These are phyloP conservation scores for Morbakka virulenta DNA, from an alignment of 30 jellyfish, hydroid and myxozoan species.

Conservation along the genomic window DNA sequence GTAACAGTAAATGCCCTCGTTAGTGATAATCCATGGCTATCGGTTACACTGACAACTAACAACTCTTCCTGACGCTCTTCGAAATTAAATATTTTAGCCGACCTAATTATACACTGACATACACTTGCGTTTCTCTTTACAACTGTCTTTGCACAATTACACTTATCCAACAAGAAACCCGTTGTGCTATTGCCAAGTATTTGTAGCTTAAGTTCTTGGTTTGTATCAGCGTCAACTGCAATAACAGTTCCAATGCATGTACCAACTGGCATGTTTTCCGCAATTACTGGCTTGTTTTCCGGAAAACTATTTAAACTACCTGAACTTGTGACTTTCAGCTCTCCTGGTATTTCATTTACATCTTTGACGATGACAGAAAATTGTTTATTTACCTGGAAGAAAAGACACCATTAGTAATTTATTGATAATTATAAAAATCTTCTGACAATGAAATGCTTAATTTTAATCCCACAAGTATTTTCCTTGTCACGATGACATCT, in stretches of 20 bases:
- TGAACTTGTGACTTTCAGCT: constrained; percentile 31
- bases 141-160: constrained; percentile 20
- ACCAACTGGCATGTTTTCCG: constrained; percentile 59
- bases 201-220: constrained; percentile 34
- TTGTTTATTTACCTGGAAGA: constrained; percentile 45
- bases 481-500: too few species aligned
- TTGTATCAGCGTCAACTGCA: constrained; percentile 79
- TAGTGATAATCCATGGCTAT: constrained; percentile 59
- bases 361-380: constrained; percentile 49
- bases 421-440: background rate
- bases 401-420: background rate
- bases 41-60: constrained; percentile 62
- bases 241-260: constrained; percentile 63
- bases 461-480: too few species aligned
- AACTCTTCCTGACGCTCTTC: constrained; percentile 18
- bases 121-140: constrained; percentile 24
- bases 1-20: constrained; percentile 30
- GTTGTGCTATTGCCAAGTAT: constrained; percentile 50
- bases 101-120: constrained; percentile 6
- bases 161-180: constrained; percentile 22
- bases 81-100: constrained; percentile 51
- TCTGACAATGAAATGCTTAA: background rate
- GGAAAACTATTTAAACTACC: constrained; percentile 53
- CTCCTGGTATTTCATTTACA: constrained; percentile 85
- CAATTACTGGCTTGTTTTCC: constrained; percentile 46